Percentiles rank a stretch among this genome's conserved stretches.
phyloP scores from a whole-genome alignment of 2,888 invertebrate species.

The Limnephilus marmoratus region DNA sequence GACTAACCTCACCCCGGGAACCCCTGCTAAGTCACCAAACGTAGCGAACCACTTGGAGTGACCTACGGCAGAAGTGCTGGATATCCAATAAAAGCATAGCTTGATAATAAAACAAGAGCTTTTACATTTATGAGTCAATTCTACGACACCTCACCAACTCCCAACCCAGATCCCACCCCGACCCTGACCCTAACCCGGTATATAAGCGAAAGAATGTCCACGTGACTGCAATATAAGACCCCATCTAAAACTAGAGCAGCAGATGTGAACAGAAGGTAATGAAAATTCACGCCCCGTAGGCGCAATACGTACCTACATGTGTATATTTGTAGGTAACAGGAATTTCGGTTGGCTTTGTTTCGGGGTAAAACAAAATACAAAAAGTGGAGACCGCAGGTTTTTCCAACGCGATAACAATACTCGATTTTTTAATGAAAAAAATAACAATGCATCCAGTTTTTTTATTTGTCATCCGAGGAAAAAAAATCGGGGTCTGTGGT shows the following conservation, averaged over 20 bases:
- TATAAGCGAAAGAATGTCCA: background rate
- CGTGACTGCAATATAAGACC: background rate
- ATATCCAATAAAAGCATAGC: no score
- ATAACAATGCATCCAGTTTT: background rate
- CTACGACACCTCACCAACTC: background rate
- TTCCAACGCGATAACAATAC: constrained; percentile 6
- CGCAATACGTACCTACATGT: background rate
- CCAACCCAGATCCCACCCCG: background rate
- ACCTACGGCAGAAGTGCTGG: no score
- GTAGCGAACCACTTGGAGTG: no score
- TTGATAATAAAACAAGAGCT: background rate
- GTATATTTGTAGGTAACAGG: background rate
- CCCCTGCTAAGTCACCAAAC: no score
- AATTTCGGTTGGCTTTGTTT: background rate
- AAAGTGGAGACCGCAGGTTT: constrained; percentile 21
- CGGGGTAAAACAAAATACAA: background rate
- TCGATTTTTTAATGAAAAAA: background rate
- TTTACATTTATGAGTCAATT: background rate
- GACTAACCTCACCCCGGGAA: no score
- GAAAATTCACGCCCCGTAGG: background rate
- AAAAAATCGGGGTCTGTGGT: background rate
- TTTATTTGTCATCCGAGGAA: background rate
- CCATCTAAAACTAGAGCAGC: background rate
- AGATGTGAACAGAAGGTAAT: background rate
- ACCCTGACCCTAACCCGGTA: background rate